Percentiles rank a stretch among this genome's conserved stretches.
Evolutionary conservation across 2,888 invertebrate species (phyloP).

Genomic region (Cheilosia soror): DNA sequence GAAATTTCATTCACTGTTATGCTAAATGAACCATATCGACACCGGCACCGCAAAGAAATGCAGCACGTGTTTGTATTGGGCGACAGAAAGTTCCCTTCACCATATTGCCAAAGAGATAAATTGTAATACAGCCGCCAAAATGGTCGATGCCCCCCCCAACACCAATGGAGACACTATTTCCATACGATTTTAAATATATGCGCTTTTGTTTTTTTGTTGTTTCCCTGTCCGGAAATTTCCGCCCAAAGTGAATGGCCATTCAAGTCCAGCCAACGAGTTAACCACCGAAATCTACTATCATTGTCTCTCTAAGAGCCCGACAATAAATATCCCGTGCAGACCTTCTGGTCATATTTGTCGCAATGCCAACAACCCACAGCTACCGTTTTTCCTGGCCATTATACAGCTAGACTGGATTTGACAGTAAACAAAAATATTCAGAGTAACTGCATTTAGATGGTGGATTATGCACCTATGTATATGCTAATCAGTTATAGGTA

Average conservation of each 20-base stretch:
- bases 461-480: not conserved
- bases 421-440: not conserved
- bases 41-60: slow-evolving; percentile 25
- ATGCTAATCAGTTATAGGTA: not conserved
- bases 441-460: not conserved
- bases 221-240: slow-evolving; percentile 22
- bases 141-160: no score
- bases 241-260: slow-evolving; percentile 54
- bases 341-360: slow-evolving; percentile 45
- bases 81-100: slow-evolving; percentile 60
- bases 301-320: not conserved
- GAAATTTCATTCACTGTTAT: not conserved
- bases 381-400: slow-evolving; percentile 2
- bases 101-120: slow-evolving; percentile 33
- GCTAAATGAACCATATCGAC: slow-evolving; percentile 27
- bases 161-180: slow-evolving; percentile 17
- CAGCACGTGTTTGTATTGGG: slow-evolving; percentile 38
- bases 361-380: slow-evolving; percentile 27
- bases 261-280: slow-evolving; percentile 44
- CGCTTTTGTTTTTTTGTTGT: not conserved
- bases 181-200: slow-evolving; percentile 16
- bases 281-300: slow-evolving; percentile 26
- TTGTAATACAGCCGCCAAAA: slow-evolving; percentile 1
- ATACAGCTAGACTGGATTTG: not conserved
- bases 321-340: slow-evolving; percentile 23